Evolutionary conservation across 2,113 vertebrate genomes (phyloP), one percentile per base, ranked within the genome.

Genomic region (Bettongia penicillata): DNA sequence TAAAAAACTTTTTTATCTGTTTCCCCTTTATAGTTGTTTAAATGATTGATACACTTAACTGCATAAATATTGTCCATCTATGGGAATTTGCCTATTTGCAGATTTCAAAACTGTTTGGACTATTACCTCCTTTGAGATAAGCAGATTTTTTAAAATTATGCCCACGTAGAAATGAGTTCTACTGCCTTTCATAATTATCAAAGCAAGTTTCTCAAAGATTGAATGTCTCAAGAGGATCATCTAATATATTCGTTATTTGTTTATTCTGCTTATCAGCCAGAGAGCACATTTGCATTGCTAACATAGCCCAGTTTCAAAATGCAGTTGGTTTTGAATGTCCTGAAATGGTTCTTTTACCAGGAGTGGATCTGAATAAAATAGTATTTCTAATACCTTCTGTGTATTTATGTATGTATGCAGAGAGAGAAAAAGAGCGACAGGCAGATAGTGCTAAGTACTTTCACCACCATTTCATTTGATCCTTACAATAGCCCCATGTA

Each of bases 61-160:
- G 47, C 0, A 53, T 57, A 22, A 61, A 50, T 91, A 91, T 91
- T 96, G 89, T 92, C 55, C 49, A 49, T 55, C 89, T 93, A 53
- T 94, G 28, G 50, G 91, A 94, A 50, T 91, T 93, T 89, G 14
- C 43, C 53, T 12, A 48, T 95, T 95, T 95, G 19, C 51, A 96
- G 0, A 49, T 91, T 9, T 90, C 68, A 84, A 16, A 77, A 84
- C n/a, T 43, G 37, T 89, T 93, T 47, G 23, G 0, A 91, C 37
- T 47, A 53, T 68, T 95, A 68, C 95, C 93, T 95, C 53, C 93
- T 95, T 96, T 89, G 61, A 68, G 55, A 68, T 97, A 47, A 91
- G 2, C 89, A 55, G 55, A 90, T 22, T 96, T 97, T 97, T 93
- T 92, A 95, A 92, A 55, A 49, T 95, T 49, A 48, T 68, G 31